phyloP scores from a whole-genome alignment of 2,888 invertebrate genomes.

The Minunthozetes semirufus region DNA sequence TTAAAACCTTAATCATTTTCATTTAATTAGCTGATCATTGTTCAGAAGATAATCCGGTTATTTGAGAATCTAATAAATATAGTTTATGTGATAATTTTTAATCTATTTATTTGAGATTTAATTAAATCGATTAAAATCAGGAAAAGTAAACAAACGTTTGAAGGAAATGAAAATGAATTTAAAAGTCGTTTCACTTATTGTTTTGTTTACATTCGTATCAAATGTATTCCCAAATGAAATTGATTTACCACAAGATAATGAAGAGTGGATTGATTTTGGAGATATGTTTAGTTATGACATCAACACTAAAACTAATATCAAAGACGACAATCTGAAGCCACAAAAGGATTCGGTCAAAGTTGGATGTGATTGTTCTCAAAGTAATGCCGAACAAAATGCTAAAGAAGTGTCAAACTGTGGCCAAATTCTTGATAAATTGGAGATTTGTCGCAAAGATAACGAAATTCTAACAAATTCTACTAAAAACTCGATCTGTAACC shows the following conservation, averaged over 20 bases:
- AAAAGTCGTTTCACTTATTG: neutral
- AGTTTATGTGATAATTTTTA: neutral
- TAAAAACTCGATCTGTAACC: neutral
- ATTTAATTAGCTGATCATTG: too few relatives aligned
- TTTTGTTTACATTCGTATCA: neutral
- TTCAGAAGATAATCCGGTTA: too few relatives aligned
- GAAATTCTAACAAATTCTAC: neutral
- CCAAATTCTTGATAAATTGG: slow-evolving; percentile 8
- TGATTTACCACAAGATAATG: neutral
- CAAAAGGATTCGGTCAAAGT: neutral
- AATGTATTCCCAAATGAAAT: slow-evolving; percentile 2
- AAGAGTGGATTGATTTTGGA: slow-evolving; percentile 3
- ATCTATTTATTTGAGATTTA: neutral
- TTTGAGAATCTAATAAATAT: too few relatives aligned
- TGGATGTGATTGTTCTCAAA: neutral
- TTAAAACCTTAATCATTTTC: too few relatives aligned
- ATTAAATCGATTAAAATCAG: neutral
- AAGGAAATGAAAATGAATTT: neutral
- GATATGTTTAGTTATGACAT: slow-evolving; percentile 24
- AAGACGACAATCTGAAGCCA: neutral
- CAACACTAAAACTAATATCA: slow-evolving; percentile 4
- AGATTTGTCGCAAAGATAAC: neutral
- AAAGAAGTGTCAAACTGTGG: neutral
- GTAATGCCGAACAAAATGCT: neutral
- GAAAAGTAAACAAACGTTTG: neutral